These are phyloP conservation scores for Muscicapa adusta DNA, from an alignment of 2,113 vertebrate species.

Conservation along the genomic window DNA sequence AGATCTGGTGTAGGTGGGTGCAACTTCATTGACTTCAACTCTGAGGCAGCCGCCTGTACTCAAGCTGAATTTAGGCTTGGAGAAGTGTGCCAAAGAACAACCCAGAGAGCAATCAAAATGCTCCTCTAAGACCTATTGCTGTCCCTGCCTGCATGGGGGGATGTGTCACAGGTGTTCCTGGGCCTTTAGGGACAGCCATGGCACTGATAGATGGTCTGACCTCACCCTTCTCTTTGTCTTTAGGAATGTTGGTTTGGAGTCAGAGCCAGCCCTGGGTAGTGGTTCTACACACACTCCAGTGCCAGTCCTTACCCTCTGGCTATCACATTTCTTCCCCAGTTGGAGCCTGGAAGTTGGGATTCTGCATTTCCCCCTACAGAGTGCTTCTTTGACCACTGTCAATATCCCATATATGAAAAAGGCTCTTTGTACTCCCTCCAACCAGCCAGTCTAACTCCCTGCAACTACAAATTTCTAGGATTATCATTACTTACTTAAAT, in stretches of 20 bases:
- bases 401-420: neutral
- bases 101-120: neutral
- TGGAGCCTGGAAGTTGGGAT: neutral
- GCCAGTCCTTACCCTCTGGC: neutral
- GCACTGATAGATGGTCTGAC: neutral
- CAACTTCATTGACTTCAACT: conserved; percentile 65
- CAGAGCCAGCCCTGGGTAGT: neutral
- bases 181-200: rapidly evolving
- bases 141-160: neutral
- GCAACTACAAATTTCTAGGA: neutral
- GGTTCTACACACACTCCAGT: neutral
- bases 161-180: neutral
- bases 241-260: neutral
- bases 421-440: neutral
- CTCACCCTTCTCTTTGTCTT: neutral
- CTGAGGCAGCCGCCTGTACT: conserved; percentile 52
- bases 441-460: neutral
- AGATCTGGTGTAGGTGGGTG: conserved; percentile 66
- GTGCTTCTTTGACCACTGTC: neutral
- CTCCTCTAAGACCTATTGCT: neutral
- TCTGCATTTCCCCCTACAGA: neutral
- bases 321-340: neutral
- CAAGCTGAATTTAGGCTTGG: conserved; percentile 44
- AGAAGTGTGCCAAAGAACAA: neutral
- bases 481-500: neutral